Evolutionary conservation across 2,113 vertebrate genomes (phyloP).

Genomic region (Pagrus major): DNA sequence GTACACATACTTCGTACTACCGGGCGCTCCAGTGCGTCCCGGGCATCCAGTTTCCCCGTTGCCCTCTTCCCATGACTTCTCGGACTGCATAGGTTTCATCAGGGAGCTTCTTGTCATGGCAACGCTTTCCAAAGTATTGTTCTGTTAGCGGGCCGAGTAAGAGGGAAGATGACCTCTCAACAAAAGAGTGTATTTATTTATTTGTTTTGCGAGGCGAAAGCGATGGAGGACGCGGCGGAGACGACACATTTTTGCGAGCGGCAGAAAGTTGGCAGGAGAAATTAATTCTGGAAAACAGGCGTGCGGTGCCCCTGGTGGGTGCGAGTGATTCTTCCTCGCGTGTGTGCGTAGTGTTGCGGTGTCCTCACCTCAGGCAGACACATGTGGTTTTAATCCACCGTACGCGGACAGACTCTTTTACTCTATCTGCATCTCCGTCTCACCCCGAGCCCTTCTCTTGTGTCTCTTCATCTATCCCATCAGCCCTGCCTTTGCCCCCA

Average conservation of each 20-base stretch:
- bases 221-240: conserved; percentile 30
- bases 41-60: conserved; percentile 58
- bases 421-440: conserved; percentile 59
- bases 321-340: conserved; percentile 73
- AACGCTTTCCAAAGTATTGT: conserved; percentile 71
- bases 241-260: conserved; percentile 55
- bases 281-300: conserved; percentile 58
- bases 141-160: conserved; percentile 35
- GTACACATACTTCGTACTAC: not conserved
- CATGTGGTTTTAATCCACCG: conserved; percentile 81
- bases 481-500: conserved; percentile 42
- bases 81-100: conserved; percentile 66
- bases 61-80: conserved; percentile 74
- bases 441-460: conserved; percentile 38
- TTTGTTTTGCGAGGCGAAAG: conserved; percentile 36
- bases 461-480: conserved; percentile 64
- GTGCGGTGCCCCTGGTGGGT: conserved; percentile 62
- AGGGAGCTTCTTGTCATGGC: conserved; percentile 69
- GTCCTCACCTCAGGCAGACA: conserved; percentile 79
- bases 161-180: conserved; percentile 54
- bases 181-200: conserved; percentile 49
- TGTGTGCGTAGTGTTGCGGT: conserved; percentile 58
- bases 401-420: conserved; percentile 57
- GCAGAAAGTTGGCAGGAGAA: conserved; percentile 60
- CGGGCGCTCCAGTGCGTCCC: conserved; percentile 45